These are phyloP conservation scores for Callitettix versicolor DNA, from an alignment of 1,140 invertebrate genomes.

Conservation along the genomic window DNA sequence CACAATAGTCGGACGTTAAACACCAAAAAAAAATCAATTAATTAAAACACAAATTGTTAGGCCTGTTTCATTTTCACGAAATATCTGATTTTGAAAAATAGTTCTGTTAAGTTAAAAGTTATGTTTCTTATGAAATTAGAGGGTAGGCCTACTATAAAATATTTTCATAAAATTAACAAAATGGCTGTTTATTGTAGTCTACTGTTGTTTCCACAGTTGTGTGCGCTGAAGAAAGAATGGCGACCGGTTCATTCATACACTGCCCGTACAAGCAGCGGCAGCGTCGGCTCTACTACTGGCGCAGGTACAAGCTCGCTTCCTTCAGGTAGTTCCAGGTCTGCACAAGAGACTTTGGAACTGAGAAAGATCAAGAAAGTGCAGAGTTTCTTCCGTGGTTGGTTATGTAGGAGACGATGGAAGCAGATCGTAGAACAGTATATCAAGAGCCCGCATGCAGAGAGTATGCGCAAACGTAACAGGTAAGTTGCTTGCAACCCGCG, in stretches of 20 bases:
- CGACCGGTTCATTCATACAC: slow-evolving; percentile 37
- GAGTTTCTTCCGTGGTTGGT: slow-evolving; percentile 89
- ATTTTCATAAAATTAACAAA: no score
- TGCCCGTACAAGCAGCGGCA: slow-evolving; percentile 26
- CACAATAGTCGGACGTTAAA: no score
- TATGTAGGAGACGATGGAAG: slow-evolving; percentile 88
- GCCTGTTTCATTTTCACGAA: no score
- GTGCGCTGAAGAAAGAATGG: slow-evolving; percentile 69
- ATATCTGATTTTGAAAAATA: no score
- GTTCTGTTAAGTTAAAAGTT: no score
- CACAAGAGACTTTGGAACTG: slow-evolving; percentile 56
- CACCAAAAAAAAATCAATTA: no score
- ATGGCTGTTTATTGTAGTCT: no score
- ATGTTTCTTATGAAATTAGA: no score
- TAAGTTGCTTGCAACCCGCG: no score
- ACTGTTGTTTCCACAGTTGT: no score
- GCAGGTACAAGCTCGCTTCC: slow-evolving; percentile 18
- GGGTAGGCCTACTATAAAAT: no score
- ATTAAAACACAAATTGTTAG: no score
- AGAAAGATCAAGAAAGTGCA: slow-evolving; percentile 91
- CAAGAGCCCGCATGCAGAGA: slow-evolving; percentile 87
- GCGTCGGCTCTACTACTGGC: slow-evolving; percentile 19
- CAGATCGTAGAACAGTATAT: slow-evolving; percentile 94
- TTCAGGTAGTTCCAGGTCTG: slow-evolving; percentile 18
- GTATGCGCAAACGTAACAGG: slow-evolving; percentile 88